Evolutionary conservation across 2,797 vertebrate genomes (phyloP), one percentile per base, ranked within the genome.

Genomic region (Muraenolepis orangiensis): DNA sequence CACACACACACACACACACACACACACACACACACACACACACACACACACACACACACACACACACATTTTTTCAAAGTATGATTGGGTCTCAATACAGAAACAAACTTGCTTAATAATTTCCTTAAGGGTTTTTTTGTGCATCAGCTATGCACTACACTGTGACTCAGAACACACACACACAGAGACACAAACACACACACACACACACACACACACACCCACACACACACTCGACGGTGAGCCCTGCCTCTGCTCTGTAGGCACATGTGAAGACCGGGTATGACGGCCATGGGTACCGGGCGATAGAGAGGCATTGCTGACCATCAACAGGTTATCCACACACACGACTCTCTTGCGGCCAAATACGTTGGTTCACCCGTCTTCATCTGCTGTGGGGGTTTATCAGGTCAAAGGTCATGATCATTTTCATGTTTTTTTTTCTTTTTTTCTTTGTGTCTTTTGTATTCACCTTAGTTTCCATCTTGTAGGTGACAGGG

Each of bases 261-360:
- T 73, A 75, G 57, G 38, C 78, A 76, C 46, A 51, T 70, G 68
- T 66, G 66, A 70, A 42, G 57, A 72, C 71, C 85, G 38, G 38
- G 72, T 66, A 74, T 92, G 90, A 92, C 87, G 88, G 88, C 90
- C 88, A 92, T 82, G 71, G 72, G 32, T 51, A 82, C 88, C 51
- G 23, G 20, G 51, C 51, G 20, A 38, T 12, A 38, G 36, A n/a
- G 51, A 57, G 51, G 20, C 51, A 57, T 18, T 23, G 51, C 20
- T 57, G 51, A 77, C 79, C 80, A 10, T 76, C 70, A 73, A 77
- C 78, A 76, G 82, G 76, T 74, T 69, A 74, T 75, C 74, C 64
- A 69, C 72, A 78, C 46, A 32, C 81, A 72, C 75, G 87, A 87
- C 26, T 51, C 74, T 66, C 72, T 66, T 32, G 75, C 84, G 78